These are phyloP conservation scores for Lacerta agilis DNA, from an alignment of 2,797 vertebrate genomes.

Conservation along the genomic window DNA sequence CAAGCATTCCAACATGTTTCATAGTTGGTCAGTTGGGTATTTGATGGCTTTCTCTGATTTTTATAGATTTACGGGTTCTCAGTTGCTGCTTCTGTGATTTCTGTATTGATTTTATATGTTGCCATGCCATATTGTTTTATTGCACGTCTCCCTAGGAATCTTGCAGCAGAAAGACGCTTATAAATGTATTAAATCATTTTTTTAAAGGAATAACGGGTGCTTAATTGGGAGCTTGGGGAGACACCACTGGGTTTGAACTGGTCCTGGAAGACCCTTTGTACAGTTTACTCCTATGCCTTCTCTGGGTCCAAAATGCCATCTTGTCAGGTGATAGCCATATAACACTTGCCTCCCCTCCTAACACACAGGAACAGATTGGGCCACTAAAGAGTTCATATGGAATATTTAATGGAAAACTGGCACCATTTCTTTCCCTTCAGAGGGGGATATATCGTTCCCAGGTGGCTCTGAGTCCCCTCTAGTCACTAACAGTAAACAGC, in stretches of 20 bases:
- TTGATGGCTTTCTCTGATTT: neutral
- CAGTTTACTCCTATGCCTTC: neutral
- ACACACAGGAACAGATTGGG: slow-evolving; percentile 12
- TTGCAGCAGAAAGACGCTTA: neutral
- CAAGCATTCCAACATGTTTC: neutral
- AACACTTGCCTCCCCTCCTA: neutral
- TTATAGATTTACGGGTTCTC: neutral
- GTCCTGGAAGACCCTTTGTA: neutral
- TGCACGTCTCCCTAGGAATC: neutral
- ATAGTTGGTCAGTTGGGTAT: neutral
- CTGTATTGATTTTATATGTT: neutral
- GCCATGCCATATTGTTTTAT: neutral
- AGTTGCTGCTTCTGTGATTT: neutral
- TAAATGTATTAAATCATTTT: neutral
- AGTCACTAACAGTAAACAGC: slow-evolving; percentile 68
- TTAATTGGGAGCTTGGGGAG: neutral
- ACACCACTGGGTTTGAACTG: neutral
- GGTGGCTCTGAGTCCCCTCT: slow-evolving; percentile 49
- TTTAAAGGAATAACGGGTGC: neutral
- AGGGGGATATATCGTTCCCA: slow-evolving; percentile 50
- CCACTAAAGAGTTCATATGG: neutral
- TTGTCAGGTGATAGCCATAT: neutral
- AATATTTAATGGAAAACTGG: slow-evolving; percentile 43
- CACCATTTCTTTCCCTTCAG: slow-evolving; percentile 30
- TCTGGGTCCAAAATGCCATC: neutral